These are phyloP conservation scores for Gryon sp. DNA, from an alignment of 1,140 invertebrate genomes.

Conservation along the genomic window DNA sequence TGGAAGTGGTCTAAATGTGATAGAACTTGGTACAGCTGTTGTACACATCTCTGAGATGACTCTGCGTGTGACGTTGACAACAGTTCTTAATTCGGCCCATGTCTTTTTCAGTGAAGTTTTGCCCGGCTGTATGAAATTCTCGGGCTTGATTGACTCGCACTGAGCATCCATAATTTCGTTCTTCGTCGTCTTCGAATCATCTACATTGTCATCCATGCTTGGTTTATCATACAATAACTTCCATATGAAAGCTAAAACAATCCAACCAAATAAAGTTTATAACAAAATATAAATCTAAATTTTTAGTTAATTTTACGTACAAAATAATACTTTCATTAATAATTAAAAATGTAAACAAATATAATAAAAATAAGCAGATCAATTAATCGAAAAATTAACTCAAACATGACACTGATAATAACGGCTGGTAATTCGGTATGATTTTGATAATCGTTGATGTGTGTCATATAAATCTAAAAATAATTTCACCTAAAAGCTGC, in stretches of 20 bases:
- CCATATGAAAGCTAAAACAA: too few relatives aligned
- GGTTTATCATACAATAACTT: conserved; percentile 6
- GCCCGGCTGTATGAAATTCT: neutral
- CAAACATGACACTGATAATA: too few relatives aligned
- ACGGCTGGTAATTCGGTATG: too few relatives aligned
- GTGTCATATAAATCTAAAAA: conserved; percentile 43
- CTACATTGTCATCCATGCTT: conserved; percentile 28
- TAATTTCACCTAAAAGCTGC: conserved; percentile 47
- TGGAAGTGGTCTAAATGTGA: conserved; percentile 87
- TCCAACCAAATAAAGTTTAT: too few relatives aligned
- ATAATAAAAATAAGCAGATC: too few relatives aligned
- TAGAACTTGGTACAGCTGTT: conserved; percentile 86
- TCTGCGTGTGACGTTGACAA: conserved; percentile 90
- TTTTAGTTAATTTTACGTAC: too few relatives aligned
- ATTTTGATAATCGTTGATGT: conserved; percentile 31
- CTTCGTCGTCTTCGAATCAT: conserved; percentile 7
- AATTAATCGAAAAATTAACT: too few relatives aligned
- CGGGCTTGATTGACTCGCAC: neutral
- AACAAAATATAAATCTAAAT: too few relatives aligned
- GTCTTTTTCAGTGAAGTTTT: conserved; percentile 70
- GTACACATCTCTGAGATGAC: conserved; percentile 87
- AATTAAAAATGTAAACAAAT: too few relatives aligned
- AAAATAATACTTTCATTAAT: too few relatives aligned
- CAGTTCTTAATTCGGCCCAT: conserved; percentile 89
- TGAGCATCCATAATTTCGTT: conserved; percentile 42